These are phyloP conservation scores for Sternarchorhynchus goeldii DNA, from an alignment of 2,797 vertebrate species.

Conservation along the genomic window DNA sequence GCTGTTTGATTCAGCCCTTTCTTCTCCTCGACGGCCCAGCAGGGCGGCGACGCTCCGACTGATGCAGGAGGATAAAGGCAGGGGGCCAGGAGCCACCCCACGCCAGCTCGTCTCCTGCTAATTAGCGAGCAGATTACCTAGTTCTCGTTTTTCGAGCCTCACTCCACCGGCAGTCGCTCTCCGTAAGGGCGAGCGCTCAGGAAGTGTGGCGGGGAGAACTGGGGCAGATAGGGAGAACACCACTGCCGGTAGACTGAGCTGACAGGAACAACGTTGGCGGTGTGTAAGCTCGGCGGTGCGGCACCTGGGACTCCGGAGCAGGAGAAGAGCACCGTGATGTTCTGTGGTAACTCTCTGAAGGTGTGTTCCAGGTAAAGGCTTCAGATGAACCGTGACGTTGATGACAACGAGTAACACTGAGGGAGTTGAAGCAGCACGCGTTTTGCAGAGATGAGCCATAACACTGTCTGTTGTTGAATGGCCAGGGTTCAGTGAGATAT, in stretches of 20 bases:
- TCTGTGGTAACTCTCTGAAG: too few relatives aligned
- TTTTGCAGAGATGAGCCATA: too few relatives aligned
- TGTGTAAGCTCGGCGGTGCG: too few relatives aligned
- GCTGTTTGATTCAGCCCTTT: conserved; percentile 39
- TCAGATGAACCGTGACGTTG: too few relatives aligned
- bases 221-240: conserved; percentile 60
- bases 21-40: conserved; percentile 18
- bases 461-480: too few relatives aligned
- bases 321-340: too few relatives aligned
- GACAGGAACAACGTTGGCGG: conserved; percentile 55
- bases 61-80: not conserved
- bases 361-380: too few relatives aligned
- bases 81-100: conserved; percentile 2
- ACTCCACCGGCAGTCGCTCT: conserved; percentile 33
- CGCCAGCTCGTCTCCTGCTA: conserved; percentile 57
- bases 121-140: conserved; percentile 63
- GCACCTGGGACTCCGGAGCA: too few relatives aligned
- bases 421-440: too few relatives aligned
- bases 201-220: conserved; percentile 38
- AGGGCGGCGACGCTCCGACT: conserved; percentile 8
- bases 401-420: too few relatives aligned
- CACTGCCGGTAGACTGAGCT: conserved; percentile 62
- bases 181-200: not conserved
- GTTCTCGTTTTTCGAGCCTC: conserved; percentile 40
- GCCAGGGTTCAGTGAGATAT: too few relatives aligned